phyloP scores from a whole-genome alignment of 2,797 vertebrate species.

The Dermochelys coriacea region DNA sequence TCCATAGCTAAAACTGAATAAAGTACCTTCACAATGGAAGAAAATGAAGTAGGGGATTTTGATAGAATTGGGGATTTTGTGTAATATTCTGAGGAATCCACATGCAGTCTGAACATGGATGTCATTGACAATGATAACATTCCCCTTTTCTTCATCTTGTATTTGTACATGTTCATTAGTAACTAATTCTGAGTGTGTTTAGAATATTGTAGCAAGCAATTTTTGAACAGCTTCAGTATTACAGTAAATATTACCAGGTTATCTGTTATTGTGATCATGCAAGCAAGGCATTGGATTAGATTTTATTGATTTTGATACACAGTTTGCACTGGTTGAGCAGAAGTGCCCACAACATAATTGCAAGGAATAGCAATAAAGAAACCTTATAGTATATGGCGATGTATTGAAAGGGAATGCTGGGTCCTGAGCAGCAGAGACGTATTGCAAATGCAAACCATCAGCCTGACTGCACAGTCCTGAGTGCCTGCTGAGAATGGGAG shows the following conservation, averaged over 20 bases:
- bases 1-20: neutral
- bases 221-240: neutral
- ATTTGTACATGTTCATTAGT: neutral
- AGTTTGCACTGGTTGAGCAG: neutral
- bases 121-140: neutral
- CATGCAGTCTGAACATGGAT: neutral
- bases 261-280: constrained; percentile 6
- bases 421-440: neutral
- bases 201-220: neutral
- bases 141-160: neutral
- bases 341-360: constrained; percentile 23
- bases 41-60: neutral
- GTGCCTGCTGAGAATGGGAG: neutral
- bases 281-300: constrained; percentile 9
- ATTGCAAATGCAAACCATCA: constrained; percentile 12
- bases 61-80: neutral
- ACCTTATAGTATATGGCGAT: neutral
- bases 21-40: neutral
- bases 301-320: constrained; percentile 28
- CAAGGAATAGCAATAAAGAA: constrained; percentile 13
- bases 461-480: neutral
- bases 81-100: neutral
- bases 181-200: neutral
- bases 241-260: neutral
- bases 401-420: neutral